A percentile compares a stretch with the other conserved stretches of the same genome.
phyloP scores from a whole-genome alignment of 1,140 invertebrate genomes.

The Formica exsecta region DNA sequence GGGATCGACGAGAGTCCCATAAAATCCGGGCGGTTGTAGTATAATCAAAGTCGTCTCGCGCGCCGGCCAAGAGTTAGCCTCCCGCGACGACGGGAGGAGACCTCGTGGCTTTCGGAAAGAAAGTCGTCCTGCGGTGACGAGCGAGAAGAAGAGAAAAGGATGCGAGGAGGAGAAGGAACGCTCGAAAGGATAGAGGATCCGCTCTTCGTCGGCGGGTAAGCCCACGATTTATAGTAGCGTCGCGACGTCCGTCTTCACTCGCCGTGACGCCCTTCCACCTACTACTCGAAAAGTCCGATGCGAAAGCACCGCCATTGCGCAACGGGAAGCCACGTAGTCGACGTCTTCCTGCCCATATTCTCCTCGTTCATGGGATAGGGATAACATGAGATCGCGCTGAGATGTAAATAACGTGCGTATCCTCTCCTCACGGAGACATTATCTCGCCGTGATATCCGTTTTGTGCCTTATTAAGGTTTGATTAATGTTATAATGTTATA shows the following conservation, averaged over 20 bases:
- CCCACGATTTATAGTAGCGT: conserved; percentile 85
- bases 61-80: conserved; percentile 81
- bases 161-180: conserved; percentile 15
- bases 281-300: conserved; percentile 81
- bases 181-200: conserved; percentile 75
- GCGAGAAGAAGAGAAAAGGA: conserved; percentile 63
- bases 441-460: neutral
- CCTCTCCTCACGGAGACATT: conserved; percentile 53
- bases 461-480: conserved; percentile 1
- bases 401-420: conserved; percentile 53
- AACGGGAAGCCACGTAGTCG: conserved; percentile 59
- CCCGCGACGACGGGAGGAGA: conserved; percentile 78
- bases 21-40: conserved; percentile 74
- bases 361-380: conserved; percentile 45
- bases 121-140: conserved; percentile 64
- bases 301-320: conserved; percentile 60
- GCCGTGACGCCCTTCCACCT: conserved; percentile 85
- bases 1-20: conserved; percentile 67
- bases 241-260: conserved; percentile 87
- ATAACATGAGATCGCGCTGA: conserved; percentile 41
- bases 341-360: conserved; percentile 67
- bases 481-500: neutral
- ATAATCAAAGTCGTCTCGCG: conserved; percentile 83
- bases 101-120: conserved; percentile 54
- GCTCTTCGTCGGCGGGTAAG: conserved; percentile 84